phyloP scores from a whole-genome alignment of 2,113 vertebrate genomes.

The Otis tarda region DNA sequence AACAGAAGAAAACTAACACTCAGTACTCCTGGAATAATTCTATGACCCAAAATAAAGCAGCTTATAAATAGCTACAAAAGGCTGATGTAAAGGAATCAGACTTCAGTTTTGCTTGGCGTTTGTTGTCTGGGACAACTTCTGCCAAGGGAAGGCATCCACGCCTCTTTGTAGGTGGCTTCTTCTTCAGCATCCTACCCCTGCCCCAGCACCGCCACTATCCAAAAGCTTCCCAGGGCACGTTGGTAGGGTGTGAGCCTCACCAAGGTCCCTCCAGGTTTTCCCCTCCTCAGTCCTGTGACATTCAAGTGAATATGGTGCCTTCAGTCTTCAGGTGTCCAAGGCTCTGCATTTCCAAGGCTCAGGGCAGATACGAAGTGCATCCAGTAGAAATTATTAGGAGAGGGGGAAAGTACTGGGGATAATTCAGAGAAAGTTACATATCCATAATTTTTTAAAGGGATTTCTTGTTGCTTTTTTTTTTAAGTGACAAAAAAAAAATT shows the following conservation, averaged over 20 bases:
- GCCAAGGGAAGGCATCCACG: neutral
- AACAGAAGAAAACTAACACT: slow-evolving; percentile 18
- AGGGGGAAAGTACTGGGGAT: accelerated
- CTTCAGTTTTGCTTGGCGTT: neutral
- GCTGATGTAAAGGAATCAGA: neutral
- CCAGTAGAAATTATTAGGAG: neutral
- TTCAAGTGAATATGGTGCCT: neutral
- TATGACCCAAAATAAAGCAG: slow-evolving; percentile 20
- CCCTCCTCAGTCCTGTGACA: neutral
- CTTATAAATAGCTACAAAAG: slow-evolving; percentile 54
- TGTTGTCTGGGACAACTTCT: neutral
- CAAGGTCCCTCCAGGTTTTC: neutral
- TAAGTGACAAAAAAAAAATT: neutral
- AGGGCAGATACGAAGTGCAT: neutral
- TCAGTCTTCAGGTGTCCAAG: neutral
- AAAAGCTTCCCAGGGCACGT: accelerated
- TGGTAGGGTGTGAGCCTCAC: neutral
- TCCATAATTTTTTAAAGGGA: accelerated
- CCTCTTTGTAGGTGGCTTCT: neutral
- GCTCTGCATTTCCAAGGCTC: neutral
- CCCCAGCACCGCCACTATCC: neutral
- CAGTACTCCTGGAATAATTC: neutral
- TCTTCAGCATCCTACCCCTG: neutral
- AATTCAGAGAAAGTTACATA: neutral
- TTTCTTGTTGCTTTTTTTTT: neutral